These are phyloP conservation scores for Cheilosia vernalis DNA, from an alignment of 2,888 invertebrate genomes.

Conservation along the genomic window DNA sequence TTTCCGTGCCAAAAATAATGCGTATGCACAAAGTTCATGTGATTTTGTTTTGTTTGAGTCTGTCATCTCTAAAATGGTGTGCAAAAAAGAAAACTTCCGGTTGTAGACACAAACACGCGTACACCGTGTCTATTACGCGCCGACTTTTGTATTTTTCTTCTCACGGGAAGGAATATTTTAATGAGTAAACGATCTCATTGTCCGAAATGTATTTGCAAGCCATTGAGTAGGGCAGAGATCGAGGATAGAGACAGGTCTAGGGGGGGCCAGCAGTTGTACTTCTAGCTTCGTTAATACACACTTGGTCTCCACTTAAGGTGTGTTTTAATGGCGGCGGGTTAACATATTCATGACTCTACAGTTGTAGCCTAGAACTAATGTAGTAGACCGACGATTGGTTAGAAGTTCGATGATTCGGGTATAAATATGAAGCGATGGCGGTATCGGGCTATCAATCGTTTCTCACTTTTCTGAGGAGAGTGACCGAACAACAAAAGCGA, in stretches of 20 bases:
- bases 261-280: constrained; percentile 29
- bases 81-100: constrained; percentile 36
- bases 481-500: constrained; percentile 47
- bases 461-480: constrained; percentile 64
- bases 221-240: constrained; percentile 38
- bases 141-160: constrained; percentile 1
- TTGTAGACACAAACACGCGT: constrained; percentile 3
- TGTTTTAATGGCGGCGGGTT: constrained; percentile 38
- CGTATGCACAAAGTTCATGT: constrained; percentile 10
- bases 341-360: constrained; percentile 63
- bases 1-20: constrained; percentile 6
- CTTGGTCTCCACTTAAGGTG: constrained; percentile 23
- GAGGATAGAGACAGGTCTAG: constrained; percentile 20
- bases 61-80: background rate
- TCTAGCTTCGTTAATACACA: constrained; percentile 51
- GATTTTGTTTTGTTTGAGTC: background rate
- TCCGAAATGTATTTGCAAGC: constrained; percentile 52
- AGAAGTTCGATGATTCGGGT: constrained; percentile 59
- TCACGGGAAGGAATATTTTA: constrained; percentile 35
- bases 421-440: constrained; percentile 61
- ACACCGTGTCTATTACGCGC: constrained; percentile 5
- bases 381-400: constrained; percentile 51
- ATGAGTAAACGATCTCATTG: constrained; percentile 55
- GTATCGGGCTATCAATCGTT: constrained; percentile 63
- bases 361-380: constrained; percentile 63